Base-by-base conservation (phyloP, 2,797 vertebrate species). In the Rhinella marina region DNA sequence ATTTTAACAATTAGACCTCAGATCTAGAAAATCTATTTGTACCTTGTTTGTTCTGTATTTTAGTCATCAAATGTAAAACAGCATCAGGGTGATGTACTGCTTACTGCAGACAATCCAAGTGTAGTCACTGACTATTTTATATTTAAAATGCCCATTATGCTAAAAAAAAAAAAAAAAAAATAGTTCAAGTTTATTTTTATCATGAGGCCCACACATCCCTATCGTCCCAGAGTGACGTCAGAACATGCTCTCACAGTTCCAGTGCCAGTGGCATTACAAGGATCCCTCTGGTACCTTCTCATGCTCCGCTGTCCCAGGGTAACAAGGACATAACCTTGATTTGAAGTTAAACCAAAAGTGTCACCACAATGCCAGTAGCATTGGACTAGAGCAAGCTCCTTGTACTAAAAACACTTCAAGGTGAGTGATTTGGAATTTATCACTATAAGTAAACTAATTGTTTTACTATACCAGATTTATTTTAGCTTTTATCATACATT, bases 251-350 rank as follows among this genome's bases (percentile, higher is more conserved):
- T 76, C 29, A 84, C 54, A 62, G 83, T 23, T 85, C n/a, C 57
- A 85, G 59, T 76, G 83, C 83, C 83, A 62, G 56, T 50, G 72
- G 83, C 70, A 76, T 17, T 61, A 76, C 83, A 76, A 76, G 83
- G 83, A 76, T 76, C 72, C 83, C 83, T 21, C 83, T 75, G 72
- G 72, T 85, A 62, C 32, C 21, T n/a, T 29, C 29, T 84, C 72
- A 62, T n/a, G 10, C 59, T 50, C 79, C 89, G 27, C 41, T 88
- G 50, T 52, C 9, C 17, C 5, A 14, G 23, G 77, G 21, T 41
- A 25, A 56, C 54, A 90, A 25, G 83, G 29, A 76, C 83, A 85
- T 76, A 85, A 76, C 56, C 83, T 85, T 54, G 81, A 9, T 52
- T 27, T 83, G 25, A 54, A 54, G 80, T 66, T 70, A 52, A 56